Evolutionary conservation across 2,888 invertebrate species (phyloP), one percentile per base, ranked within the genome.

Genomic region (Nemapogon koenigi): DNA sequence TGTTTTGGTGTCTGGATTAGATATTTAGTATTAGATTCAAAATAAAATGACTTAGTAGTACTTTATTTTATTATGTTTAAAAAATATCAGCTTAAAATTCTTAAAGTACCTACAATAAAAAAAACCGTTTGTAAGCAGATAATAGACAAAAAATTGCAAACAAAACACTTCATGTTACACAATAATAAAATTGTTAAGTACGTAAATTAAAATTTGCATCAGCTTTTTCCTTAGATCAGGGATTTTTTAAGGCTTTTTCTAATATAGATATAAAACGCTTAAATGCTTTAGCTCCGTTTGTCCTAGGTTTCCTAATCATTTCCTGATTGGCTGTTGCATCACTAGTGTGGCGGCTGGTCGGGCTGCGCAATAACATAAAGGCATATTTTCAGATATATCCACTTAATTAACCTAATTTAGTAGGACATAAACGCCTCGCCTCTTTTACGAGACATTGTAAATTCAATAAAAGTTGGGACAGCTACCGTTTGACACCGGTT

Each of bases 401-500:
- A 31, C 31, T 17, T 31, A 31, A 31, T 31, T 31, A 31, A 31
- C 4, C 31, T 31, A 31, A 31, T 31, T 31, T 31, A 31, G 31
- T 31, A 15, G 31, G 31, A 31, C 31, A 31, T 31, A 31, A 31
- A 31, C 16, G 31, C 16, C 16, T 8, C 14, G 8, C 25, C 13
- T 14, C 16, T 4, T 72, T 72, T 73, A 75, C 59, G 71, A 71
- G 67, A 57, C 62, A 57, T 64, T 70, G 62, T 71, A 71, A 72
- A 72, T 57, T 58, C 65, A n/a, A n/a, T 62, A 52, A 53, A 56
- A 47, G 63, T 65, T 66, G 64, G 57, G 63, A 57, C 53, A 56
- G 75, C 76, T 76, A 73, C 76, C 61, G 76, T 55, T 62, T 66
- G 75, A 73, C 73, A 64, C 72, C 52, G 55, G 47, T 16, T 31